Base-by-base conservation (phyloP, 1,140 invertebrate genomes). In the Anastrepha ludens region DNA sequence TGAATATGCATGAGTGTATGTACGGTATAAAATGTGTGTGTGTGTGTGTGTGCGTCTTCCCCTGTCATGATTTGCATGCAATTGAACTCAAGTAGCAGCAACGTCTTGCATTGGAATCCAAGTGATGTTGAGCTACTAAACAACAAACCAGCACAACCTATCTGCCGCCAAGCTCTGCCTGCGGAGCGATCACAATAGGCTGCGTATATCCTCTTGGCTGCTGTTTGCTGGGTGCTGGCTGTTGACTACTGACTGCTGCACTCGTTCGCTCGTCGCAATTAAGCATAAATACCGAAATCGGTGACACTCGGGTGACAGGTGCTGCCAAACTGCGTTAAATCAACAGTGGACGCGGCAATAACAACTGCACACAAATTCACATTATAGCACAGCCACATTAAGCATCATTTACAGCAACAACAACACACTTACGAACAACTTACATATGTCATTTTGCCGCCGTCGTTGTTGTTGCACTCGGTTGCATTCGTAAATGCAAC, bases 311-410 rank as follows among this genome's bases (percentile, higher is more conserved):
- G 58, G 60, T 87, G 86, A 87, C 86, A 87, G 86, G 86, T 87
- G 86, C 86, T 87, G 86, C 86, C 86, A 87, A 87, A 67, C 86
- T 65, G 86, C 86, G 64, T 87, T 87, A 86, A 60, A 65, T 62
- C 85, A 86, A 86, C 85, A 65, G 62, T 11, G 29, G 59, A 86
- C 29, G 85, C 58, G 39, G 13, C 78, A 62, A 86, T 65, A 60
- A 62, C 85, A 86, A 86, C 20, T 62, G 41, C 85, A 86, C 29
- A 86, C 59, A 86, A 60, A 67, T 17, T 60, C 29, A 86, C 39
- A 47, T 74, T 74, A 13, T 29, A 74, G 41, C 44, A 74, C 74
- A 81, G 29, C 29, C 29, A 29, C 29, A 29, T 29, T 29, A 29
- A 29, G 29, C 29, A 29, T 29, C 29, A 29, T 29, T 29, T 29